Conservation (phyloP, 1,140 invertebrate species). For the Probaryconus sp. region DNA sequence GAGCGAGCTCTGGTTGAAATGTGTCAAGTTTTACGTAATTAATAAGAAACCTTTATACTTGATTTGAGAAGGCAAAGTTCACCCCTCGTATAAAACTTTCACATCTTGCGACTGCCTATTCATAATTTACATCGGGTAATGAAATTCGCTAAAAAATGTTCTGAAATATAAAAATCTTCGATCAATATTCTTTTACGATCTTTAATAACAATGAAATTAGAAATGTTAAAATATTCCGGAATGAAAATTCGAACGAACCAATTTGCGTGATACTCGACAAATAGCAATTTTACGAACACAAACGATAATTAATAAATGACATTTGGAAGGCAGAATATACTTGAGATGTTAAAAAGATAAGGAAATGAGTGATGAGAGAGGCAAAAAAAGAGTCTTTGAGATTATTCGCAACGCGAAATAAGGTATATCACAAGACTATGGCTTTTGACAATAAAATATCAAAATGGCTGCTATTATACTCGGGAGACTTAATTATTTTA, state of each 20-base stretch:
- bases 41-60: conserved; percentile 35
- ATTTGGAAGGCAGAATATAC: conserved; percentile 14
- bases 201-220: too few species aligned
- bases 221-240: too few species aligned
- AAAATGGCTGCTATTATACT: conserved; percentile 71
- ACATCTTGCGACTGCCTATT: too few species aligned
- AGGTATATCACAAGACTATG: conserved; percentile 63
- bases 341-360: conserved; percentile 24
- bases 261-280: too few species aligned
- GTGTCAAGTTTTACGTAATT: conserved; percentile 52
- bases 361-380: conserved; percentile 14
- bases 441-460: conserved; percentile 71
- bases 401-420: conserved; percentile 17
- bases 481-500: conserved; percentile 76
- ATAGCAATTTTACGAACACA: too few species aligned
- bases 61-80: neutral
- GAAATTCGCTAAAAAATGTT: too few species aligned
- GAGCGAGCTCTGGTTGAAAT: conserved; percentile 29
- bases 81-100: conserved; percentile 9
- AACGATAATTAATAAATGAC: conserved; percentile 34
- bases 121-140: too few species aligned
- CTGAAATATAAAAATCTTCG: too few species aligned
- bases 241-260: too few species aligned
- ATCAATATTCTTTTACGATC: too few species aligned
- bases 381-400: conserved; percentile 20